phyloP scores from a whole-genome alignment of 2,888 invertebrate species.

The Eristalinus sepulchralis region DNA sequence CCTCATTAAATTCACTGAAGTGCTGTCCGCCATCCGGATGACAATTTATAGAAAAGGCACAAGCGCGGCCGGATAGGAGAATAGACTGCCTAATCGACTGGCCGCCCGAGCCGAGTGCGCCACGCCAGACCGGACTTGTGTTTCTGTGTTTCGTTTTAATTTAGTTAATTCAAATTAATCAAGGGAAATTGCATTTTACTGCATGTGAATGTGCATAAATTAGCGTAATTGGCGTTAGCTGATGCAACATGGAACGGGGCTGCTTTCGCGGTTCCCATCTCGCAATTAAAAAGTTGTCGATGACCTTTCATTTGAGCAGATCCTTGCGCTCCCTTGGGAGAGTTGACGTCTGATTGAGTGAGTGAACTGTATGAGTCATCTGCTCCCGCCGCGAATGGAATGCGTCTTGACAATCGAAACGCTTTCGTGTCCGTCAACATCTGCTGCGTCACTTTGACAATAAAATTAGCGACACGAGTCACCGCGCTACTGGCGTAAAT shows the following conservation, averaged over 20 bases:
- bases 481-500: constrained; percentile 61
- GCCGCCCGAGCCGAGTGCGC: neutral
- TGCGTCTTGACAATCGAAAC: neutral
- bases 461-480: constrained; percentile 71
- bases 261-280: constrained; percentile 32
- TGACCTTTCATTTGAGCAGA: neutral
- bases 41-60: constrained; percentile 31
- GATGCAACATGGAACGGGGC: constrained; percentile 35
- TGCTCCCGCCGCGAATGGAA: neutral
- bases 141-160: constrained; percentile 78
- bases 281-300: constrained; percentile 11
- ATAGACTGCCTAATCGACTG: constrained; percentile 29
- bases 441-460: constrained; percentile 48
- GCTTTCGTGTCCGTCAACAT: constrained; percentile 26
- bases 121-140: constrained; percentile 43
- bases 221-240: constrained; percentile 66
- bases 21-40: constrained; percentile 50
- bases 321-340: neutral
- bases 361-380: constrained; percentile 2
- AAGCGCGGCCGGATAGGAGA: constrained; percentile 43
- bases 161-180: constrained; percentile 80
- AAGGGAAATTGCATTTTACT: constrained; percentile 77
- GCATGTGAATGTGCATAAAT: constrained; percentile 69
- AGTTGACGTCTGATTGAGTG: neutral
- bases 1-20: constrained; percentile 24